Percentiles rank a stretch among this genome's conserved stretches.
Evolutionary conservation across 2,797 vertebrate genomes (phyloP).

Genomic region (Natrix natrix): DNA sequence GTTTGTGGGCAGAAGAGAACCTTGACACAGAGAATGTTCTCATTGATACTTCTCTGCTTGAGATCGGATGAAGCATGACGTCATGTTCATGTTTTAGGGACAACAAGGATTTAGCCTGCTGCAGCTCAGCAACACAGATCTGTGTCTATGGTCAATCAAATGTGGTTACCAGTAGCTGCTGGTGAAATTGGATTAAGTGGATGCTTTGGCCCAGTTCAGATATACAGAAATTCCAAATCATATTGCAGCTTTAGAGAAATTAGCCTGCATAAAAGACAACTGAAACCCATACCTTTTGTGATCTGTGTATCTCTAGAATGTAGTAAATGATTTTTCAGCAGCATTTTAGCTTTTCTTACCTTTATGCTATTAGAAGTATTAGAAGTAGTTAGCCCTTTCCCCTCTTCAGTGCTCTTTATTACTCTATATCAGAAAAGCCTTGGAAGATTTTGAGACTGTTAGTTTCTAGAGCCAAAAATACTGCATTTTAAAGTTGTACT

Average conservation of each 20-base stretch:
- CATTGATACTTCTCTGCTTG: background rate
- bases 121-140: background rate
- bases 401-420: background rate
- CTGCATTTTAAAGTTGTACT: background rate
- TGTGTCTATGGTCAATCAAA: background rate
- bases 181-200: background rate
- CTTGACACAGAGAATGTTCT: background rate
- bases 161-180: background rate
- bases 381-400: background rate
- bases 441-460: background rate
- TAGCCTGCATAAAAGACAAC: background rate
- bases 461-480: background rate
- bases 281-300: background rate
- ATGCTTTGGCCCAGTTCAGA: background rate
- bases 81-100: too few species aligned
- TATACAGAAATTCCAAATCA: background rate
- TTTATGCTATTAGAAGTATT: background rate
- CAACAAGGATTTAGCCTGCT: background rate
- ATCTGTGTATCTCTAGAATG: background rate
- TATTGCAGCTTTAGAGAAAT: background rate
- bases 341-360: background rate
- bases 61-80: background rate
- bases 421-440: background rate
- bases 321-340: background rate
- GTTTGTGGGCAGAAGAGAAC: background rate